phyloP scores from a whole-genome alignment of 2,113 vertebrate genomes.

The Carassius gibelio region DNA sequence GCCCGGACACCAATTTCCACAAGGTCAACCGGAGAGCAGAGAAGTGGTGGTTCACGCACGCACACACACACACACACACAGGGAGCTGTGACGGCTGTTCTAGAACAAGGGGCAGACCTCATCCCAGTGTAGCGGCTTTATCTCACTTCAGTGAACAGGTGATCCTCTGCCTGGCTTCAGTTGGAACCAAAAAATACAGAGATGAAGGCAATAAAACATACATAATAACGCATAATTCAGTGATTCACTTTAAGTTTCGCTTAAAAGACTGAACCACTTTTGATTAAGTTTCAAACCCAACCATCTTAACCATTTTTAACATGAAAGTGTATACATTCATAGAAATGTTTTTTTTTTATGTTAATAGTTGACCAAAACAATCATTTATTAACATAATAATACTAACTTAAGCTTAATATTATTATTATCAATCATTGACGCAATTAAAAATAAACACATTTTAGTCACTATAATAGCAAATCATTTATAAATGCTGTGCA shows the following conservation, averaged over 20 bases:
- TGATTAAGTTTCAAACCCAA: slow-evolving; percentile 28
- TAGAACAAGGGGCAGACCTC: slow-evolving; percentile 52
- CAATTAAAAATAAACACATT: too few species aligned
- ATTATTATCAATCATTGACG: too few species aligned
- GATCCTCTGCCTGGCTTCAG: slow-evolving; percentile 35
- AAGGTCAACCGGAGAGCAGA: slow-evolving; percentile 73
- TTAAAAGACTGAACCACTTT: neutral
- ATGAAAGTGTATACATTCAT: too few species aligned
- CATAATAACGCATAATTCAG: neutral
- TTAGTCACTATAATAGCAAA: too few species aligned
- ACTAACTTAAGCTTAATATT: too few species aligned
- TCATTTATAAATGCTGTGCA: too few species aligned
- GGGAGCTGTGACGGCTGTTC: slow-evolving; percentile 52
- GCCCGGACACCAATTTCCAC: slow-evolving; percentile 69
- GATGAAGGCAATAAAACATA: neutral
- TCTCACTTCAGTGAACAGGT: slow-evolving; percentile 43
- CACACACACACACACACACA: slow-evolving; percentile 38
- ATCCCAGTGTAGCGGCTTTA: slow-evolving; percentile 53
- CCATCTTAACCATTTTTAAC: neutral
- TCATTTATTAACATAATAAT: neutral
- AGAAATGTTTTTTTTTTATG: too few species aligned
- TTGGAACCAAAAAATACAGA: neutral
- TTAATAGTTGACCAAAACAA: neutral
- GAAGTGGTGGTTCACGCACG: slow-evolving; percentile 55
- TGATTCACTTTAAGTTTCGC: neutral